Conservation (phyloP, 1,140 invertebrate species). For the Philopotamus ludificatus region DNA sequence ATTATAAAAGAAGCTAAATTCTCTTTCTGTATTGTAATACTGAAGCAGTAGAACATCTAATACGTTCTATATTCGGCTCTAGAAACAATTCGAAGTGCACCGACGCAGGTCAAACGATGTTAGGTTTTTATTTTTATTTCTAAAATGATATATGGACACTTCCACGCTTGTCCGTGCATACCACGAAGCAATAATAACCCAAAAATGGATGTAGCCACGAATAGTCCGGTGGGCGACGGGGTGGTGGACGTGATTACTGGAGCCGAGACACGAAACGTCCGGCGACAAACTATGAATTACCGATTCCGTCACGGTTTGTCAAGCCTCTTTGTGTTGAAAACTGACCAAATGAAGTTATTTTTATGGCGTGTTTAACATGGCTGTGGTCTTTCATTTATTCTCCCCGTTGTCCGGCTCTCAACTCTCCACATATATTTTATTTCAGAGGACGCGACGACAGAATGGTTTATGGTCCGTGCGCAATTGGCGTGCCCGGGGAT, state of each 20-base stretch:
- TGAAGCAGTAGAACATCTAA: too few species aligned
- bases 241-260: background rate
- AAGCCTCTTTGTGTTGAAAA: conserved; percentile 21
- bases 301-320: conserved; percentile 32
- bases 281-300: conserved; percentile 33
- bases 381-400: background rate
- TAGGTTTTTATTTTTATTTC: background rate
- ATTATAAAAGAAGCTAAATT: too few species aligned
- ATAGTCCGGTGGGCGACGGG: background rate
- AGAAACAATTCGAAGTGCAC: too few species aligned
- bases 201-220: background rate
- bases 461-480: background rate
- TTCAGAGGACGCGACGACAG: background rate
- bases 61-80: too few species aligned
- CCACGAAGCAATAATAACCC: too few species aligned
- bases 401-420: background rate
- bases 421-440: background rate
- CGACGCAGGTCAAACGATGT: too few species aligned
- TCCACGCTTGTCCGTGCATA: too few species aligned
- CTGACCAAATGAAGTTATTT: conserved; percentile 31
- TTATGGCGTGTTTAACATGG: conserved; percentile 19
- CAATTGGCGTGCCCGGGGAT: too few species aligned
- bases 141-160: too few species aligned
- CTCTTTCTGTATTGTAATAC: too few species aligned
- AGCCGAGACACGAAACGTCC: background rate